A percentile compares a stretch with the other conserved stretches of the same genome.
Conservation (phyloP, 2,797 vertebrate species). For the Tapirus indicus region DNA sequence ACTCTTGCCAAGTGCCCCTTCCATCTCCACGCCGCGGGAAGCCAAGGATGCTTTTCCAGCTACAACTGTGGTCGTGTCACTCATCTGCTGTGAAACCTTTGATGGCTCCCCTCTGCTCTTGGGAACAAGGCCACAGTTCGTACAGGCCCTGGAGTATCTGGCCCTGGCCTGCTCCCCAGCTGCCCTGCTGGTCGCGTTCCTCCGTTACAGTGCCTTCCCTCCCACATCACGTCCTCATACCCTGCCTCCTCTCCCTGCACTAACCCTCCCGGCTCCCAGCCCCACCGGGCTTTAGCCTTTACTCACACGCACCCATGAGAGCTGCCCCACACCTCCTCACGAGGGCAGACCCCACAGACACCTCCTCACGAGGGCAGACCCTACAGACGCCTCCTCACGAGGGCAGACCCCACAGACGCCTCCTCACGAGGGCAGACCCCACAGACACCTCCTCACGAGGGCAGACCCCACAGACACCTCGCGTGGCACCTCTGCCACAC, state of each 20-base stretch:
- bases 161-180: background rate
- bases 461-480: too few relatives aligned
- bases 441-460: too few relatives aligned
- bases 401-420: too few relatives aligned
- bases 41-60: background rate
- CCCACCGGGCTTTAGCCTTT: too few relatives aligned
- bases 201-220: background rate
- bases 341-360: too few relatives aligned
- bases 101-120: background rate
- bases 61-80: background rate
- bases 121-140: background rate
- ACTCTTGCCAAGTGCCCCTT: background rate
- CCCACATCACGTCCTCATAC: background rate
- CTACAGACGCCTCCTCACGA: too few relatives aligned
- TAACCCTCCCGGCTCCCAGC: rapidly evolving
- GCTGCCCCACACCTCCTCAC: background rate
- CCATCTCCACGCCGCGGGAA: background rate
- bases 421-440: too few relatives aligned
- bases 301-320: too few relatives aligned
- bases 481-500: rapidly evolving
- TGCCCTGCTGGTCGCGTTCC: background rate
- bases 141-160: background rate
- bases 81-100: background rate
- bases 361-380: too few relatives aligned
- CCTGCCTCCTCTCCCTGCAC: too few relatives aligned